phyloP scores from a whole-genome alignment of 2,797 vertebrate genomes.

The Paratrypauchen microcephalus region DNA sequence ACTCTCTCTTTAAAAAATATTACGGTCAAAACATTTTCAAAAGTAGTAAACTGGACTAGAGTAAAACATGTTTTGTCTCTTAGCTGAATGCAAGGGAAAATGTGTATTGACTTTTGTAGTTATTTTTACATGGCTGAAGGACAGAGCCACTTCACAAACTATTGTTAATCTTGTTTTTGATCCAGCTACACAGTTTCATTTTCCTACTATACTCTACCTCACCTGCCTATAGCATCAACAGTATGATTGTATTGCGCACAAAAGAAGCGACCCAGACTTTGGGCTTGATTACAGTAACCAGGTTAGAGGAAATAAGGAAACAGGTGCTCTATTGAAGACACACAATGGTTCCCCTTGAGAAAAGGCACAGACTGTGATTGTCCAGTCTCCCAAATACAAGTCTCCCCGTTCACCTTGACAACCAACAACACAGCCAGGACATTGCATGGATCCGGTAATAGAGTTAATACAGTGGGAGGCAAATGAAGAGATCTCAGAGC shows the following conservation, averaged over 20 bases:
- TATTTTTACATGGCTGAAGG: too few species aligned
- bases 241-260: not conserved
- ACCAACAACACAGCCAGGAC: conserved; percentile 32
- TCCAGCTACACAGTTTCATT: not conserved
- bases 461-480: conserved; percentile 50
- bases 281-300: not conserved
- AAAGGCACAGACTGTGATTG: conserved; percentile 30
- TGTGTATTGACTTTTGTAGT: too few species aligned
- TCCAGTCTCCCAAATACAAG: conserved; percentile 29
- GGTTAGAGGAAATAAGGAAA: conserved; percentile 3
- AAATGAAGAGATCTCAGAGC: conserved; percentile 43
- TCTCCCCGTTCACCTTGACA: conserved; percentile 44
- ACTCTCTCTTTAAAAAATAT: too few species aligned
- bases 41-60: too few species aligned
- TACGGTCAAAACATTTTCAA: too few species aligned
- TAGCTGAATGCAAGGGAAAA: too few species aligned
- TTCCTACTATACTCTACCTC: not conserved
- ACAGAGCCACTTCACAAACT: too few species aligned
- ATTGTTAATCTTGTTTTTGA: not conserved
- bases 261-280: not conserved
- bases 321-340: conserved; percentile 11
- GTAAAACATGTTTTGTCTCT: too few species aligned
- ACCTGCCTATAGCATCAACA: not conserved
- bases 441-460: conserved; percentile 38
- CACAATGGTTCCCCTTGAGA: conserved; percentile 20